These are phyloP conservation scores for Drosophila recens DNA, from an alignment of 2,888 invertebrate genomes.

Conservation along the genomic window DNA sequence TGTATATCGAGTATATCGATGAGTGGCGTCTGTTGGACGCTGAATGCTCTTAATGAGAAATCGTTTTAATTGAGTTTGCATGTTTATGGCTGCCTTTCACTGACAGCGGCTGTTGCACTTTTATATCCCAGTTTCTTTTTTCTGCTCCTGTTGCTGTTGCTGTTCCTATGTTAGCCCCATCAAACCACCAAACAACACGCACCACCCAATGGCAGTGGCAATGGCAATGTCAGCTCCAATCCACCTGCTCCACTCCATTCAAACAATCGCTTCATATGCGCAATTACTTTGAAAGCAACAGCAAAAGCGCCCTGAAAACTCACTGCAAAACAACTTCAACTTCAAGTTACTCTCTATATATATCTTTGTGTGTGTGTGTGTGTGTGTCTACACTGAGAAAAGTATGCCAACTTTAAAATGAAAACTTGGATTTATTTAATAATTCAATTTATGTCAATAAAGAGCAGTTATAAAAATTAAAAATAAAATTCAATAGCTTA, in stretches of 20 bases:
- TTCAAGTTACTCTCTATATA: slow-evolving; percentile 1
- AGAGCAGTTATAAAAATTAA: too few species aligned
- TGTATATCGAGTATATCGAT: slow-evolving; percentile 65
- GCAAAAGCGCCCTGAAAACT: slow-evolving; percentile 40
- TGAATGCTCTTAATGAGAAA: slow-evolving; percentile 78
- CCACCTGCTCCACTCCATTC: background rate
- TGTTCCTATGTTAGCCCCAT: background rate
- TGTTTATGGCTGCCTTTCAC: slow-evolving; percentile 81
- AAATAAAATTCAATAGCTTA: too few species aligned
- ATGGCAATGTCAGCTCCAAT: background rate
- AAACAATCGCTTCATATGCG: slow-evolving; percentile 43
- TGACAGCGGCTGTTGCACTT: slow-evolving; percentile 49
- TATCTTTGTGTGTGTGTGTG: too few species aligned
- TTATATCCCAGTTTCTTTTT: too few species aligned
- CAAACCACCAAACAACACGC: background rate
- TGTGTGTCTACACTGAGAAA: background rate
- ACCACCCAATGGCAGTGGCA: background rate
- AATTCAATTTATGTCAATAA: too few species aligned
- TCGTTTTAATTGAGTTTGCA: slow-evolving; percentile 82
- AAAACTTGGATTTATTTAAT: too few species aligned
- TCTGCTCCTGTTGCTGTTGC: background rate
- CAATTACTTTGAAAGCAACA: slow-evolving; percentile 76
- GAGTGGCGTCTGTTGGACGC: slow-evolving; percentile 58
- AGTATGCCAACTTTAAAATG: background rate
- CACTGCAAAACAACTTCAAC: slow-evolving; percentile 13